Conservation (phyloP, 2,888 invertebrate genomes). For the Lottia gigantea region DNA sequence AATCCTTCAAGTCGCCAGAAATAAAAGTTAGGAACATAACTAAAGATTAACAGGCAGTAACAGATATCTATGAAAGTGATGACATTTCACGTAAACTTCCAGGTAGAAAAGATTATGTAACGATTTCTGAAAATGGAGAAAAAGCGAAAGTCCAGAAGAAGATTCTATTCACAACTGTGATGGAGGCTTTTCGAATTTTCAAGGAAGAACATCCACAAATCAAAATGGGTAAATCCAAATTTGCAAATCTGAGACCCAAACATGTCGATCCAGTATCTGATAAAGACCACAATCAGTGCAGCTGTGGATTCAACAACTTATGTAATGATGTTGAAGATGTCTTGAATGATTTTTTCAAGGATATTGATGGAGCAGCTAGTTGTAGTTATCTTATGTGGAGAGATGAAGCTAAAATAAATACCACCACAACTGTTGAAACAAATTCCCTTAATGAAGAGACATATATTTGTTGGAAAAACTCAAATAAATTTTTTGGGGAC, state of each 20-base stretch:
- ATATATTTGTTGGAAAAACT: too few relatives aligned
- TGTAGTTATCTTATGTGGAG: too few relatives aligned
- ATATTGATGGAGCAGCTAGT: too few relatives aligned
- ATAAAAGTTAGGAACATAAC: too few relatives aligned
- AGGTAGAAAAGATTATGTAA: slow-evolving; percentile 3
- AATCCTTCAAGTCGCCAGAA: too few relatives aligned
- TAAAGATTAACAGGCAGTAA: not conserved
- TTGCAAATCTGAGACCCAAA: not conserved
- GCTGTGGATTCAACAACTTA: slow-evolving; percentile 7
- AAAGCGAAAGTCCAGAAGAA: slow-evolving; percentile 1
- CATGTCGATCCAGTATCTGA: not conserved
- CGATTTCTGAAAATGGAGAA: not conserved
- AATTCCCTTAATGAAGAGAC: too few relatives aligned
- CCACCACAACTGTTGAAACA: too few relatives aligned
- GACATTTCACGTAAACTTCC: slow-evolving; percentile 6
- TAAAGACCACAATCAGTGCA: slow-evolving; percentile 2
- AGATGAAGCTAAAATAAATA: too few relatives aligned
- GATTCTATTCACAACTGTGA: not conserved
- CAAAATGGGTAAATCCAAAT: slow-evolving; percentile 11
- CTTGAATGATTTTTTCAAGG: too few relatives aligned
- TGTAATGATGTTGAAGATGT: too few relatives aligned
- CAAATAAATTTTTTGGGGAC: too few relatives aligned
- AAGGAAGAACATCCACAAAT: slow-evolving; percentile 7
- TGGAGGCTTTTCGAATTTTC: not conserved
- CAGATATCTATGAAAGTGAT: not conserved